Base-by-base conservation (phyloP, 2,888 invertebrate genomes). In the Idaea biselata region DNA sequence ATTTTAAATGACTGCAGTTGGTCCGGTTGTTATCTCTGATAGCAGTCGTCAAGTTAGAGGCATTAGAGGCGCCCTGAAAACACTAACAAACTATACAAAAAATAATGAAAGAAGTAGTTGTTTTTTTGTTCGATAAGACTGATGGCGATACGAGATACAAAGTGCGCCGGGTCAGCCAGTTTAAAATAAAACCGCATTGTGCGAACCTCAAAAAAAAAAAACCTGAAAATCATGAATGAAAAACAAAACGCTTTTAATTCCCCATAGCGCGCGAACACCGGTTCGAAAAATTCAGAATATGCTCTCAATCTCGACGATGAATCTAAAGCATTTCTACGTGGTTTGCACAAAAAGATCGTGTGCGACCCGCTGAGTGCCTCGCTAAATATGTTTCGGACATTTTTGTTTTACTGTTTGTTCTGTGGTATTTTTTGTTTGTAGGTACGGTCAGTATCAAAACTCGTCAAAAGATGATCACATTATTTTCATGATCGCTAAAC, bases 241-340 rank as follows among this genome's bases (percentile, higher is more conserved):
- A 68, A 70, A 70, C 66, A 68, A 68, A 69, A 65, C 64, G 8
- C 16, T 7, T 14, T 25, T 25, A 25, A 25, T 25, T 25, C 18
- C 25, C 11, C 58, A 58, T 44, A 65, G 65, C 44, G 61, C 55
- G 60, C 58, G 65, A 64, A 62, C 63, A 62, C n/a, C 65, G 60
- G 53, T 65, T 60, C 59, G 59, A 61, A 70, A 67, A 62, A 61
- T 64, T 33, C 60, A 58, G 55, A 66, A 60, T 64, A 64, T 67
- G 63, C 63, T 44, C 60, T 62, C 60, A 55, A 58, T 63, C 59
- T 55, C 55, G 55, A 60, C 33, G 61, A 60, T 63, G 61, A 63
- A 64, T 63, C 62, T 59, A 58, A 61, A 16, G 58, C 58, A 57
- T 63, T 63, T 65, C 58, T 54, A 55, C 17, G 55, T 7, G 18